Evolutionary conservation across 2,113 vertebrate species (phyloP), one percentile per base, ranked within the genome.

Genomic region (Mystacornis crossleyi): DNA sequence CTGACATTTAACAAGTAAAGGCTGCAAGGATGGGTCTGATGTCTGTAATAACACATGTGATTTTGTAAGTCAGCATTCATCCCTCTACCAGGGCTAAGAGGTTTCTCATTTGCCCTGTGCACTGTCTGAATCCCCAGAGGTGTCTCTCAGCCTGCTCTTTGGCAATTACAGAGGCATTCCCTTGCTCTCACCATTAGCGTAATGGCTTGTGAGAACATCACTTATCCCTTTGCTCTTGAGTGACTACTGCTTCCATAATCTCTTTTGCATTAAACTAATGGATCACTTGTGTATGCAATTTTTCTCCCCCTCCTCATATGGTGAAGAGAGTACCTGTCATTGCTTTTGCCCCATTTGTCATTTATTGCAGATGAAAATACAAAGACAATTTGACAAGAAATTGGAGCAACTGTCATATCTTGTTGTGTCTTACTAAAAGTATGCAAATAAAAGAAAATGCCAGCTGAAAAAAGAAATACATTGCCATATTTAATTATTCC

Each of bases 301-400:
- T 86, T 93, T 86, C 64, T 81, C 61, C 69, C 60, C 19, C 65
- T 93, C 34, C 54, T 79, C 43, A 15, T 13, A 2, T 23, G 19
- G 24, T 48, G 62, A 81, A 71, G 78, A 66, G 38, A 81, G 64
- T 81, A 84, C 82, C 69, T 89, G 58, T 82, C 77, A 93, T 53
- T 93, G 54, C 70, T 93, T 84, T 91, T 94, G 34, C 67, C 55
- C 36, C 33, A 23, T 91, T 94, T 92, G 74, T 88, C 84, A 92
- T 91, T 80, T 82, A 77, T 29, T 83, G 67, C 43, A 36, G 67
- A 87, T 77, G 66, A 80, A 95, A 95, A 81, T 67, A 80, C 54
- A 53, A 91, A 18, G 87, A 80, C 73, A 91, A 81, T 93, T 93
- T 95, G 95, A 91, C 84, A 95, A 91, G 84, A 86, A 94, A 80